phyloP scores from a whole-genome alignment of 2,888 invertebrate species.

The Plebejus argus region DNA sequence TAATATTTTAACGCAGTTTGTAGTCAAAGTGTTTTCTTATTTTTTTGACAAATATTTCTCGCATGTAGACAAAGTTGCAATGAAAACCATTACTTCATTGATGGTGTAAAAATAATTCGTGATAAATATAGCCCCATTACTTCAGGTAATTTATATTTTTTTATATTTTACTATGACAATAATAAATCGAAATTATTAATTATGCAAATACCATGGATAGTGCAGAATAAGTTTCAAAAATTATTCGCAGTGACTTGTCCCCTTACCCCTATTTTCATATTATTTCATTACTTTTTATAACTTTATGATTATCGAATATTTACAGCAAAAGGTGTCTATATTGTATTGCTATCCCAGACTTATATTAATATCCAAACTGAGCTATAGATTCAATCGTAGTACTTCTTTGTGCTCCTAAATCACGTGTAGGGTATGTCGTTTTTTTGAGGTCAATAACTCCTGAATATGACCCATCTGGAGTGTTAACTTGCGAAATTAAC shows the following conservation, averaged over 20 bases:
- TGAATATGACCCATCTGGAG: slow-evolving; percentile 54
- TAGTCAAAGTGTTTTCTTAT: slow-evolving; percentile 39
- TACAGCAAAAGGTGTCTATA: slow-evolving; percentile 14
- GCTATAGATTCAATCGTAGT: neutral
- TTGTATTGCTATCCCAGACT: neutral
- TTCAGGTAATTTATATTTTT: slow-evolving; percentile 72
- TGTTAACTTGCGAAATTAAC: slow-evolving; percentile 40
- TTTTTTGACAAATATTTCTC: slow-evolving; percentile 44
- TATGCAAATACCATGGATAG: neutral
- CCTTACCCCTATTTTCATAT: slow-evolving; percentile 4
- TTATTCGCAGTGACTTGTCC: slow-evolving; percentile 10
- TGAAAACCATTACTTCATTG: slow-evolving; percentile 77
- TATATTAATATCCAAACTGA: neutral
- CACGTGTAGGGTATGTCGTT: slow-evolving; percentile 76
- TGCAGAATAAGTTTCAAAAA: neutral
- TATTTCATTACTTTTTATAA: slow-evolving; percentile 6
- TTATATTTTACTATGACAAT: slow-evolving; percentile 42
- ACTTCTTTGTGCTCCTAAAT: slow-evolving; percentile 64
- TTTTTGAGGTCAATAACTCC: slow-evolving; percentile 77
- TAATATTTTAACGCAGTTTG: slow-evolving; percentile 46
- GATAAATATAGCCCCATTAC: slow-evolving; percentile 70
- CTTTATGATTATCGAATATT: neutral
- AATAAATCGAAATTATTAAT: neutral
- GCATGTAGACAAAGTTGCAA: slow-evolving; percentile 64
- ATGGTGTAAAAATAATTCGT: slow-evolving; percentile 79